phyloP scores from a whole-genome alignment of 2,797 vertebrate genomes.

The Tokudaia muenninki region DNA sequence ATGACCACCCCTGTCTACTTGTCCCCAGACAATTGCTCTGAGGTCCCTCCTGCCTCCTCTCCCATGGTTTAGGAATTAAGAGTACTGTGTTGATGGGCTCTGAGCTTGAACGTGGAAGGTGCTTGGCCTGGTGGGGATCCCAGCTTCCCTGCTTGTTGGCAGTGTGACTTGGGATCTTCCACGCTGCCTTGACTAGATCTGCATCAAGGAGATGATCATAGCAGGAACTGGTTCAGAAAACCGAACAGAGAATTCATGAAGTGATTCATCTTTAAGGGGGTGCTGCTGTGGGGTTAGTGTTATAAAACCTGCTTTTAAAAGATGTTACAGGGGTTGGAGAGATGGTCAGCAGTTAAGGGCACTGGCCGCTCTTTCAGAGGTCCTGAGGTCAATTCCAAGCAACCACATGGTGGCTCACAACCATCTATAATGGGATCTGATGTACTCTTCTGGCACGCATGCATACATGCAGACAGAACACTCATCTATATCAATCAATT shows the following conservation, averaged over 20 bases:
- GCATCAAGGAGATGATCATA: neutral
- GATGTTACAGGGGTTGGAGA: neutral
- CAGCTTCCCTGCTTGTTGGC: accelerated
- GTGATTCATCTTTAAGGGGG: neutral
- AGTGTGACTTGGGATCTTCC: neutral
- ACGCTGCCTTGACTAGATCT: neutral
- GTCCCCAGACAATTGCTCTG: neutral
- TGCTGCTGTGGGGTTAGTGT: neutral
- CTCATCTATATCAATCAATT: neutral
- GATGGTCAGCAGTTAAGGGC: neutral
- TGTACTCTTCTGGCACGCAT: neutral
- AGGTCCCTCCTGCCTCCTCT: neutral
- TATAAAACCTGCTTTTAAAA: neutral
- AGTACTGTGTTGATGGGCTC: neutral
- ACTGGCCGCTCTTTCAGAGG: neutral
- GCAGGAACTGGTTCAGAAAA: neutral
- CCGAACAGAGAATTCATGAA: neutral
- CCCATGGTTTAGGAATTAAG: neutral
- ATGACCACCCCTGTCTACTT: neutral
- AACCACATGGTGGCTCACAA: too few relatives aligned
- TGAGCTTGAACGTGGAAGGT: neutral
- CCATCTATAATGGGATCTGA: neutral
- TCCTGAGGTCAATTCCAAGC: neutral
- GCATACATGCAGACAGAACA: neutral
- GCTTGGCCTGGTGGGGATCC: neutral